These are phyloP conservation scores for Lepus oiostolus DNA, from an alignment of 2,797 vertebrate species.

Conservation along the genomic window DNA sequence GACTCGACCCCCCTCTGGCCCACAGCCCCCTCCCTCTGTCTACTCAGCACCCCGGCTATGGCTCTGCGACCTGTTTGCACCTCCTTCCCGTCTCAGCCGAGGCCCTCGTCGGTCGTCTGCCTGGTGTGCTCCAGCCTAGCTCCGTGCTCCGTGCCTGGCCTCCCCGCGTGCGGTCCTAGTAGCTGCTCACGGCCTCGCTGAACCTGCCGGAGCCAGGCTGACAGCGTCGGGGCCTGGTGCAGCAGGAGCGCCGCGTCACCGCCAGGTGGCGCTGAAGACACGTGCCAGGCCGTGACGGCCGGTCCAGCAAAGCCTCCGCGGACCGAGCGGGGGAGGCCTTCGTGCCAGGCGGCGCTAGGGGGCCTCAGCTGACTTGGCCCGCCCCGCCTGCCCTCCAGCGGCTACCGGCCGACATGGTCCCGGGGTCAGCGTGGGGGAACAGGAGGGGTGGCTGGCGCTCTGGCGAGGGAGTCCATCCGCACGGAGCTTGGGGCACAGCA, in stretches of 20 bases:
- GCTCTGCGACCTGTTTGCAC: neutral
- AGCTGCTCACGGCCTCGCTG: neutral
- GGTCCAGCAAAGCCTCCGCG: neutral
- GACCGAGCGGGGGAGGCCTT: neutral
- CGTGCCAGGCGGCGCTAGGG: neutral
- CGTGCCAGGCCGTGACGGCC: neutral
- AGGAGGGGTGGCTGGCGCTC: neutral
- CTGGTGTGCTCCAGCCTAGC: neutral
- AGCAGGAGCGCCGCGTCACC: neutral
- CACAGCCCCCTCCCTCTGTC: neutral
- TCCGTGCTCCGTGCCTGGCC: neutral
- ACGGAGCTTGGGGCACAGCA: neutral
- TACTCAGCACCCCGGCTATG: neutral
- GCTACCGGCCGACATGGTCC: neutral
- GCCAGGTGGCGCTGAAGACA: slow-evolving; percentile 70
- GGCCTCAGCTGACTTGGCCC: neutral
- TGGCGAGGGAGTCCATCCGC: neutral
- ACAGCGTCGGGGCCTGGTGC: neutral
- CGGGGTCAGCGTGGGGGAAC: neutral
- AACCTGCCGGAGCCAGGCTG: rapidly evolving
- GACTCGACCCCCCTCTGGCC: neutral
- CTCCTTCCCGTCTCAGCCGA: neutral
- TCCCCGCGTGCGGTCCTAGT: neutral
- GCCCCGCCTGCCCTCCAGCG: neutral
- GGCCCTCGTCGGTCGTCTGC: neutral